Base-by-base conservation (phyloP, 2,888 invertebrate species). In the Limnephilus lunatus region DNA sequence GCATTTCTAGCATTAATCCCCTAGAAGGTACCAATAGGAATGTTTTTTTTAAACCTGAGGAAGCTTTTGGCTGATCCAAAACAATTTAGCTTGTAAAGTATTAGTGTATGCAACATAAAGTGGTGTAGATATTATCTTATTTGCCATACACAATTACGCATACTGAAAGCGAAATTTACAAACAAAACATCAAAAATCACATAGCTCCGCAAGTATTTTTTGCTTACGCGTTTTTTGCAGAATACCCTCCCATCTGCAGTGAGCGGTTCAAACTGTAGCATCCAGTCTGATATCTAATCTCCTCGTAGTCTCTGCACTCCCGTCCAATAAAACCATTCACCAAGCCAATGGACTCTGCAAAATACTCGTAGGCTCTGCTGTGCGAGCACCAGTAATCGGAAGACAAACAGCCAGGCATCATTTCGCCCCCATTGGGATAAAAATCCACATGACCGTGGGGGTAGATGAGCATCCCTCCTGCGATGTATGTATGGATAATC, bases 371-470 rank as follows among this genome's bases (percentile, higher is more conserved):
- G 1, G 92, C 90, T 30, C 86, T 90, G 48, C 30, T 31, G 82
- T 92, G 92, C 31, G 92, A 90, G 35, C 92, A 92, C 68, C 68
- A 68, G 35, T 80, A 35, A 5, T 81, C 92, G 19, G 53, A 39
- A 15, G 11, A 15, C 15, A 94, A 93, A 87, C 95, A 95, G 2
- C 95, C 95, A 3, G 95, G 95, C 95, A 95, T 95, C 5, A 95
- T 94, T 32, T 95, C 94, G 0, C 95, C 95, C 0, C 95, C 95
- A 81, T 95, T 95, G 3, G 95, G 95, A 86, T 95, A 95, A 92
- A 95, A 95, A 92, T 95, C 95, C 0, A 95, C 95, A 25, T 95
- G 94, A 94, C 95, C 68, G 95, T 94, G 48, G 94, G 94, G 9
- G 94, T 94, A 83, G 30, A 87, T n/a, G 5, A 91, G 83, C 44